Evolutionary conservation across 2,888 invertebrate species (phyloP).

Genomic region (Dryomyza anilis): DNA sequence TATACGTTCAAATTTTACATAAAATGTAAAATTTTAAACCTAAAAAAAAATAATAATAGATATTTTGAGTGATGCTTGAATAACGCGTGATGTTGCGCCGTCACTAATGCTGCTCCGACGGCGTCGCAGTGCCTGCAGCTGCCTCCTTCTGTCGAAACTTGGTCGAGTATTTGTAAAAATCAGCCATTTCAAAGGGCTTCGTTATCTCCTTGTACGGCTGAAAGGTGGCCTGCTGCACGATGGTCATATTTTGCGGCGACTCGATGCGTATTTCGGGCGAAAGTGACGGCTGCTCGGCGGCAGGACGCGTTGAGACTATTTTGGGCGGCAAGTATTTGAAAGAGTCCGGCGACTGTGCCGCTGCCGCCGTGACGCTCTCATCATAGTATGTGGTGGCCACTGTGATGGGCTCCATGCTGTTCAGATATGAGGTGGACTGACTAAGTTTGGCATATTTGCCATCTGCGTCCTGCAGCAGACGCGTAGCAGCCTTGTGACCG

Average conservation of each 20-base stretch:
- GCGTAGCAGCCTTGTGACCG: not conserved
- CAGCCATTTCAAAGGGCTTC: slow-evolving; percentile 97
- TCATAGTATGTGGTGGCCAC: slow-evolving; percentile 5
- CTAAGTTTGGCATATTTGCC: slow-evolving; percentile 50
- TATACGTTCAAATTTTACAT: too few relatives aligned
- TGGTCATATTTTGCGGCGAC: slow-evolving; percentile 81
- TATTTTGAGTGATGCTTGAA: slow-evolving; percentile 1
- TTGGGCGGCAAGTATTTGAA: slow-evolving; percentile 6
- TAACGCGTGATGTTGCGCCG: not conserved
- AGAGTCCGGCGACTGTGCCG: slow-evolving; percentile 20
- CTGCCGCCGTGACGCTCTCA: not conserved
- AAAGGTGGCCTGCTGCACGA: slow-evolving; percentile 86
- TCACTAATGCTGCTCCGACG: not conserved
- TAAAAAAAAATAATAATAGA: too few relatives aligned
- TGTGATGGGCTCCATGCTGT: slow-evolving; percentile 48
- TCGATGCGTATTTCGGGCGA: slow-evolving; percentile 68
- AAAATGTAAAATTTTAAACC: too few relatives aligned
- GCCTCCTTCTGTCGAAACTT: slow-evolving; percentile 76
- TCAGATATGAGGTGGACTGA: slow-evolving; percentile 57
- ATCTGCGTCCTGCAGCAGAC: slow-evolving; percentile 45
- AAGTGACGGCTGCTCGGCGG: slow-evolving; percentile 29
- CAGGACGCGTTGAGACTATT: slow-evolving; percentile 18
- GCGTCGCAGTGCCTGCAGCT: slow-evolving; percentile 29
- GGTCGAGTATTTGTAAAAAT: slow-evolving; percentile 97
- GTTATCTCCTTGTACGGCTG: slow-evolving; percentile 92